Base-by-base conservation (phyloP, 2,888 invertebrate genomes). In the Drosophila putrida region DNA sequence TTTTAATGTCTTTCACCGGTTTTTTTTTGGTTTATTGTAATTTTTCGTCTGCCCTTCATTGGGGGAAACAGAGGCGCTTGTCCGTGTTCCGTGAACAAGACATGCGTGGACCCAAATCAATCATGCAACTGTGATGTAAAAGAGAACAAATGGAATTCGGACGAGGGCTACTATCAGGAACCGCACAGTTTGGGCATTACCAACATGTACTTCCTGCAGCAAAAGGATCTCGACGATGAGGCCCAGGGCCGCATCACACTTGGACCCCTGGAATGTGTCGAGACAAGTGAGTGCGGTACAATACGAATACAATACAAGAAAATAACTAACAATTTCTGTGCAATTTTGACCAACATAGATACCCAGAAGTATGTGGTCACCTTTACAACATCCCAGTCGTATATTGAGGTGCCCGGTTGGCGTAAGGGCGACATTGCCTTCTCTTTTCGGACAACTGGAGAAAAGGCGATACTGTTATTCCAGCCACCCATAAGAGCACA, bases 341-440 rank as follows among this genome's bases (percentile, higher is more conserved):
- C 8, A 6, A n/a, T 9, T 39, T 43, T 57, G 41, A 51, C 46
- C 35, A 53, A 13, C 53, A 59, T 72, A 97, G 98, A 98, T 92
- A 97, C 97, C 1, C 97, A 97, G 92, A 95, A 97, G 81, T 97
- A 97, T 91, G 97, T 98, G 6, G 98, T 98, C 9, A 98, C 98
- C 4, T 98, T 98, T 90, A 98, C 97, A 49, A 97, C 97, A 0
- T 96, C 97, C 31, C 97, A 97, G 82, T 97, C 97, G 0, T 98
- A 97, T 91, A 96, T 98, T 78, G 97, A 97, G 93, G 97, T 98
- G 1, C 97, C 97, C 0, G 97, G 98, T 0, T 98, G 98, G 98
- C 94, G 96, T 64, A 97, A 97, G 88, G 98, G 98, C 1, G 97
- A 98, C 89, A 95, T 98, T 73, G 97, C 97, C 0, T 97, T 98